Percentiles rank a stretch among this genome's conserved stretches.
These are phyloP conservation scores for Caenorhabditis sp. DNA, from an alignment of 2,888 invertebrate genomes.

Conservation along the genomic window DNA sequence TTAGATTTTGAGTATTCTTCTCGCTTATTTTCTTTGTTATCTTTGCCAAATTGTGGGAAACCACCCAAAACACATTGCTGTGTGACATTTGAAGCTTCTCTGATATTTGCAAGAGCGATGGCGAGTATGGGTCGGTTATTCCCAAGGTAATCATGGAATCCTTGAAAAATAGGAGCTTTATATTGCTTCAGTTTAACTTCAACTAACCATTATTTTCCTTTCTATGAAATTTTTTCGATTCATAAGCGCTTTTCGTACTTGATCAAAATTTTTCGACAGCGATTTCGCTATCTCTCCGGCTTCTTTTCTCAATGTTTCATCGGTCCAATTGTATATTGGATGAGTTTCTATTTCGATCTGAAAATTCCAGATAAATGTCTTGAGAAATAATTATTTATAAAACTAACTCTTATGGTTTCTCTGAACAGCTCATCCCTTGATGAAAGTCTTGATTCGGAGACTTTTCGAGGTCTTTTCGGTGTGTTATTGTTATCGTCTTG, in stretches of 20 bases:
- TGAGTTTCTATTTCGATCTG: neutral
- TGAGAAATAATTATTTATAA: too few species aligned
- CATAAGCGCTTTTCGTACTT: neutral
- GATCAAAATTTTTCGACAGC: neutral
- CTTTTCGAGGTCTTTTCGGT: neutral
- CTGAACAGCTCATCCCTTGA: neutral
- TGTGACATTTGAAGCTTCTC: neutral
- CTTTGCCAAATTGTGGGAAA: neutral
- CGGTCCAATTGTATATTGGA: neutral
- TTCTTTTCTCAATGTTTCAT: neutral
- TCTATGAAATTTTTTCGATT: neutral
- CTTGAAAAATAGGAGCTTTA: too few species aligned
- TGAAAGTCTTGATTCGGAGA: neutral
- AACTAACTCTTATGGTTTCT: neutral
- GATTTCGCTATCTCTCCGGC: neutral
- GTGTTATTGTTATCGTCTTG: too few species aligned
- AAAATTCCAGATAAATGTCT: too few species aligned
- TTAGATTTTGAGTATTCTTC: too few species aligned
- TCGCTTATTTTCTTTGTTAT: neutral
- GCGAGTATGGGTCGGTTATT: neutral
- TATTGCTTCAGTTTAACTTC: too few species aligned
- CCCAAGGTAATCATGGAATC: neutral
- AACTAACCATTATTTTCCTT: neutral
- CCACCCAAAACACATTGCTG: neutral
- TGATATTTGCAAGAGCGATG: neutral